A percentile compares a stretch with the other conserved stretches of the same genome.
These are phyloP conservation scores for Astyanax mexicanus DNA, from an alignment of 2,797 vertebrate genomes.

Conservation along the genomic window DNA sequence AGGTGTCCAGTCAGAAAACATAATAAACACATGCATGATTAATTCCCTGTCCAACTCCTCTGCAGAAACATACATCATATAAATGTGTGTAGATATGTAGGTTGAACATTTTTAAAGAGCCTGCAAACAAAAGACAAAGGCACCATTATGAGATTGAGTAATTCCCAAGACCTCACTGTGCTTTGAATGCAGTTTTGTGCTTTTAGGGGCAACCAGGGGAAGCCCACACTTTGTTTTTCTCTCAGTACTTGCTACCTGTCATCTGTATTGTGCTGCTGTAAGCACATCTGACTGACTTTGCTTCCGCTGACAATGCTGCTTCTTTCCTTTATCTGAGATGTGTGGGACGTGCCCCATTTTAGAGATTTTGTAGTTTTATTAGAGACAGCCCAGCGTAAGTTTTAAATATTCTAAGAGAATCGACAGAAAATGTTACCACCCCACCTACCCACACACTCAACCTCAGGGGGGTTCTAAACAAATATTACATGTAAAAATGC, in stretches of 20 bases:
- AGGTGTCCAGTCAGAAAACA: conserved; percentile 15
- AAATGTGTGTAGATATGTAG: not conserved
- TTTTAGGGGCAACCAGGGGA: not conserved
- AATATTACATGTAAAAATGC: too few species aligned
- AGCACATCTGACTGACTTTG: not conserved
- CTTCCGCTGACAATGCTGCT: not conserved
- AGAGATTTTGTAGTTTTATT: not conserved
- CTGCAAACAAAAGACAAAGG: conserved; percentile 21
- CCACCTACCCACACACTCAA: too few species aligned
- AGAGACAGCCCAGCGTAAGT: not conserved
- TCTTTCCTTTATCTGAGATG: not conserved
- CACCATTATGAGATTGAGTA: conserved; percentile 2
- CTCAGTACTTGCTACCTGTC: not conserved
- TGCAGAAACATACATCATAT: not conserved
- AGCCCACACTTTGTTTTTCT: not conserved
- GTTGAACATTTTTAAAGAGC: not conserved
- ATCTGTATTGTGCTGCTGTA: conserved; percentile 3
- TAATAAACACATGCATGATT: conserved; percentile 29
- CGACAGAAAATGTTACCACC: too few species aligned
- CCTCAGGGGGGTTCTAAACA: not conserved
- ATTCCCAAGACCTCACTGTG: not conserved
- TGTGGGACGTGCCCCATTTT: not conserved
- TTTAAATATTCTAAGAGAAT: not conserved
- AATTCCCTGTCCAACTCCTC: conserved; percentile 36
- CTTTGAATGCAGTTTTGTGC: conserved; percentile 8